Base-by-base conservation (phyloP, 2,797 vertebrate species). In the Loriculus beryllinus region DNA sequence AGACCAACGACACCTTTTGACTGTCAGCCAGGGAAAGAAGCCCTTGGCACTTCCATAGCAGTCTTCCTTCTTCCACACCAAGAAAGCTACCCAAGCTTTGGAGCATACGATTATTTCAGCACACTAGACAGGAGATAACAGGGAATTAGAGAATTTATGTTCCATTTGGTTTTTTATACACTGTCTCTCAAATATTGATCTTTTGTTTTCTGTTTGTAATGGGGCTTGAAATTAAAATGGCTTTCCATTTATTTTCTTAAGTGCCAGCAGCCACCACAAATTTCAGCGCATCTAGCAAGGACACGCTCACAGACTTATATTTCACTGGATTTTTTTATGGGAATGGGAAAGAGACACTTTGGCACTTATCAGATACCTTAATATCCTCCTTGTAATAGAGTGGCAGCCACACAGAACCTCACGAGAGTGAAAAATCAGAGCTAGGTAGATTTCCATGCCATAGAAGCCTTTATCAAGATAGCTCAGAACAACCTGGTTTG, bases 151-250 rank as follows among this genome's bases (percentile, higher is more conserved):
- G 42, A 83, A 70, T 33, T 83, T 77, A 43, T 2, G 35, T 92
- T 92, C 51, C 68, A 80, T 48, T 77, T 65, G 68, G 75, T 78
- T 82, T 69, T 54, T 88, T 93, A 80, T n/a, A 72, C 20, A 35
- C 65, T 45, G 48, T 76, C 40, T 90, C 83, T 88, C 42, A 77
- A 90, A 69, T 71, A 93, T 37, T 79, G 62, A 92, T 82, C 33
- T 86, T 95, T 56, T 79, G 39, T 59, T 95, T 87, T 92, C 82
- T 49, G 29, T 69, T 86, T 82, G 62, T 80, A 95, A 89, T 60
- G 43, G 33, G 22, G 31, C 49, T 94, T 96, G 87, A 96, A 97
- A 96, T 92, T 89, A 90, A 93, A 95, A 94, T 25, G 18, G 25
- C 14, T 90, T 92, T 92, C 77, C 88, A 52, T 90, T 95, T 89